These are phyloP conservation scores for Peromyscus nudipes DNA, from an alignment of 2,797 vertebrate species.

Conservation along the genomic window DNA sequence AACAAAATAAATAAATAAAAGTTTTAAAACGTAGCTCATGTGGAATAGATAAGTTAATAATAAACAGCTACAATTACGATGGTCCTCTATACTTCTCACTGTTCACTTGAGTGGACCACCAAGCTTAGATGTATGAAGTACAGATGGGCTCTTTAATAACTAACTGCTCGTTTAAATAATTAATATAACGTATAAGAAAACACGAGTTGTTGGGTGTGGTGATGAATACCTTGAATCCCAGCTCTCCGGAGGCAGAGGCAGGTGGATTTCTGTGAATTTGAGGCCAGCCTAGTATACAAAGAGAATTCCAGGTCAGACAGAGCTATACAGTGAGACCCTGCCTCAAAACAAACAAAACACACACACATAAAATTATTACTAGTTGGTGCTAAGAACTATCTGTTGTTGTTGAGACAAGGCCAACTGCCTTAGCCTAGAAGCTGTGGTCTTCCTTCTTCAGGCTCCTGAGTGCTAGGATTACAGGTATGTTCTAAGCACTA, in stretches of 20 bases:
- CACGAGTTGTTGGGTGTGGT: not conserved
- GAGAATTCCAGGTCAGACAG: not conserved
- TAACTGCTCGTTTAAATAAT: conserved; percentile 59
- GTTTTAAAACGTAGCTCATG: not conserved
- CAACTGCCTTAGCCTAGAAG: not conserved
- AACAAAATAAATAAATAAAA: not conserved
- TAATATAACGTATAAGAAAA: not conserved
- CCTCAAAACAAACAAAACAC: not conserved
- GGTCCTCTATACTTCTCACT: conserved; percentile 51
- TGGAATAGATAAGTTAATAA: conserved; percentile 49
- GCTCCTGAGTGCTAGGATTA: not conserved
- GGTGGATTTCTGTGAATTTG: not conserved
- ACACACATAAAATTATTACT: not conserved
- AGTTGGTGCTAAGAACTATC: not conserved
- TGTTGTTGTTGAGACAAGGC: not conserved
- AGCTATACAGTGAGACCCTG: not conserved
- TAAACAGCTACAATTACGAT: conserved; percentile 24
- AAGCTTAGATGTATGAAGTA: not conserved
- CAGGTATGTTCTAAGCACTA: not conserved
- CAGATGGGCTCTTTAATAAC: conserved; percentile 32
- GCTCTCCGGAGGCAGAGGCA: not conserved
- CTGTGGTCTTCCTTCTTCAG: not conserved
- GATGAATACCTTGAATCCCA: not conserved
- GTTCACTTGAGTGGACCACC: conserved; percentile 6
- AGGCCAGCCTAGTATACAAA: not conserved